A percentile compares a stretch with the other conserved stretches of the same genome.
phyloP scores from a whole-genome alignment of 2,113 vertebrate genomes.

The Pseudopipra pipra region DNA sequence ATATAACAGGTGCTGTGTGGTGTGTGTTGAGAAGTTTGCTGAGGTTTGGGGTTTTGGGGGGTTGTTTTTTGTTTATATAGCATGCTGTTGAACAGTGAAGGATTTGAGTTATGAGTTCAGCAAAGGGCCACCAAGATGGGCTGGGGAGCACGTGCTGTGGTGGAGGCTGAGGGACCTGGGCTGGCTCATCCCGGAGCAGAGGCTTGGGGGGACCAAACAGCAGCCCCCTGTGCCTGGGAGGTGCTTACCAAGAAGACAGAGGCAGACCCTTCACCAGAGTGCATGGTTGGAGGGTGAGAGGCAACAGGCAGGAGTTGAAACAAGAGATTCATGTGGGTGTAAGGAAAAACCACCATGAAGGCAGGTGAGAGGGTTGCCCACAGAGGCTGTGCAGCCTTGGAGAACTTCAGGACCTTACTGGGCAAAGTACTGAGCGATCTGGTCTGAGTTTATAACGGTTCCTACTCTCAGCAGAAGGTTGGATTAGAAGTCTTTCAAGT shows the following conservation, averaged over 20 bases:
- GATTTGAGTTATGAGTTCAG: background rate
- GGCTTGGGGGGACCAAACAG: background rate
- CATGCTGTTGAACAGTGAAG: background rate
- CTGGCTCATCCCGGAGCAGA: background rate
- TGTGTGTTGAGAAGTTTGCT: background rate
- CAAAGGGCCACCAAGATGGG: accelerated
- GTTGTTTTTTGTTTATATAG: background rate
- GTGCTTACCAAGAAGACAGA: background rate
- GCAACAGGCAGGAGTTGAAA: background rate
- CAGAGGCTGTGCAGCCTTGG: background rate
- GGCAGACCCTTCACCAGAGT: background rate
- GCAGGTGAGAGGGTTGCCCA: background rate
- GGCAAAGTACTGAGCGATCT: background rate
- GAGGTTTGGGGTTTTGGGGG: background rate
- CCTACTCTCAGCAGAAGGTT: background rate
- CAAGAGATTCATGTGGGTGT: background rate
- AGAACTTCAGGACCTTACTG: background rate
- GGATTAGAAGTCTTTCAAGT: background rate
- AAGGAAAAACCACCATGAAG: background rate
- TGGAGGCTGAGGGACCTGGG: background rate
- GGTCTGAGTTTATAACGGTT: background rate
- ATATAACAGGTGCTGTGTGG: background rate
- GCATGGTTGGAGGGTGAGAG: accelerated
- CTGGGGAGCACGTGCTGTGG: accelerated
- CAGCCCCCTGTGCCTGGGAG: background rate